Evolutionary conservation across 2,888 invertebrate genomes (phyloP).

Genomic region (Bombyx huttoni): DNA sequence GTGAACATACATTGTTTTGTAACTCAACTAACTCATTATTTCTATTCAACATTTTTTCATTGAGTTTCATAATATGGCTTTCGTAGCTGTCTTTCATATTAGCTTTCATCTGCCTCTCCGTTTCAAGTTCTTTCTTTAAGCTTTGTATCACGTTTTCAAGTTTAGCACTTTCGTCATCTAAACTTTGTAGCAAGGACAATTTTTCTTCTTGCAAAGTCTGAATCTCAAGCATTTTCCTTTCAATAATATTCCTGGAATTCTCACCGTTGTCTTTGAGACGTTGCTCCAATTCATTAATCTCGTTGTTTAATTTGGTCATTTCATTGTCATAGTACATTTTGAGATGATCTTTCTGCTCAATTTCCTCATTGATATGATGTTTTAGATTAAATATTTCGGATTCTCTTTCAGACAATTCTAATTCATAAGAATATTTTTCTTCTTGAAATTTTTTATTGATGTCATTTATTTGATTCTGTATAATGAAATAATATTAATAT

Average conservation of each 20-base stretch:
- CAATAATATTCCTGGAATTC: conserved; percentile 28
- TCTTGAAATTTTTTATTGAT: conserved; percentile 24
- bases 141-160: conserved; percentile 31
- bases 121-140: conserved; percentile 32
- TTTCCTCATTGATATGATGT: conserved; percentile 47
- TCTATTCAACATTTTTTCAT: conserved; percentile 51
- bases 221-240: conserved; percentile 43
- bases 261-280: conserved; percentile 36
- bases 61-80: conserved; percentile 44
- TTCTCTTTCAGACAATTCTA: conserved; percentile 34
- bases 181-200: conserved; percentile 36
- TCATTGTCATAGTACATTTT: conserved; percentile 34
- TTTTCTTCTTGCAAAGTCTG: conserved; percentile 52
- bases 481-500: conserved; percentile 5
- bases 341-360: conserved; percentile 38
- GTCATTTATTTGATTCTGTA: conserved; percentile 32
- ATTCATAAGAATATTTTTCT: conserved; percentile 27
- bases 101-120: conserved; percentile 34
- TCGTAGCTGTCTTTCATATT: conserved; percentile 46
- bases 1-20: conserved; percentile 44
- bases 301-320: conserved; percentile 41
- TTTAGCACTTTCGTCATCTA: conserved; percentile 43
- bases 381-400: conserved; percentile 38
- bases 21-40: conserved; percentile 55
- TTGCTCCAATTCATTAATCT: conserved; percentile 48